Percentiles rank a stretch among this genome's conserved stretches.
Evolutionary conservation across 2,113 vertebrate genomes (phyloP).

Genomic region (Pagrus major): DNA sequence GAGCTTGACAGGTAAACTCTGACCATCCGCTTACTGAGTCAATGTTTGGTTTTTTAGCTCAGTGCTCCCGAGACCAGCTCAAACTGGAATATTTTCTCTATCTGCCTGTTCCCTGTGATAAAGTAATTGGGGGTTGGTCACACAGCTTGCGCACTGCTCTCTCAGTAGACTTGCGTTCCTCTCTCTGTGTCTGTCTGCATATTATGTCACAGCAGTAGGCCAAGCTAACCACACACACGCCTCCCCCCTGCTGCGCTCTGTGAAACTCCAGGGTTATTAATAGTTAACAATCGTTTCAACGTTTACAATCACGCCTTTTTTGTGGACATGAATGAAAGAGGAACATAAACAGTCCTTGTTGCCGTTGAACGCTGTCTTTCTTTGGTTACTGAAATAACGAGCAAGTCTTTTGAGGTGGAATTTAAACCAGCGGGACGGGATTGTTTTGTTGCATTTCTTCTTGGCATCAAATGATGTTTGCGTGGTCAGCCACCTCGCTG

Average conservation of each 20-base stretch:
- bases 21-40: neutral
- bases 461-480: conserved; percentile 57
- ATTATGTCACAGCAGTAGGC: conserved; percentile 55
- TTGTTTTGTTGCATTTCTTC: conserved; percentile 59
- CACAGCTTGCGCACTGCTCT: conserved; percentile 34
- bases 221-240: conserved; percentile 36
- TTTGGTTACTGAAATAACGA: conserved; percentile 42
- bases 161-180: conserved; percentile 13
- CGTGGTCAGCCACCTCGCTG: conserved; percentile 51
- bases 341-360: conserved; percentile 7
- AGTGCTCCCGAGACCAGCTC: conserved; percentile 4
- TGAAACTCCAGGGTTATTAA: conserved; percentile 48
- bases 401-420: conserved; percentile 37
- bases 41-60: conserved; percentile 17
- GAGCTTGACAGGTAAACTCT: neutral
- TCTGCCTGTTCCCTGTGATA: conserved; percentile 41
- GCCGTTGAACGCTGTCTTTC: neutral
- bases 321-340: conserved; percentile 33
- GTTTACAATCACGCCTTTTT: conserved; percentile 29
- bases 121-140: conserved; percentile 62
- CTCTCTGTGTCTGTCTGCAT: conserved; percentile 45
- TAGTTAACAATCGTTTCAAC: conserved; percentile 53
- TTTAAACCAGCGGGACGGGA: conserved; percentile 26
- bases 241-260: conserved; percentile 5
- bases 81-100: conserved; percentile 16